Conservation (phyloP, 2,797 vertebrate species). For the Lithobates sylvaticus region DNA sequence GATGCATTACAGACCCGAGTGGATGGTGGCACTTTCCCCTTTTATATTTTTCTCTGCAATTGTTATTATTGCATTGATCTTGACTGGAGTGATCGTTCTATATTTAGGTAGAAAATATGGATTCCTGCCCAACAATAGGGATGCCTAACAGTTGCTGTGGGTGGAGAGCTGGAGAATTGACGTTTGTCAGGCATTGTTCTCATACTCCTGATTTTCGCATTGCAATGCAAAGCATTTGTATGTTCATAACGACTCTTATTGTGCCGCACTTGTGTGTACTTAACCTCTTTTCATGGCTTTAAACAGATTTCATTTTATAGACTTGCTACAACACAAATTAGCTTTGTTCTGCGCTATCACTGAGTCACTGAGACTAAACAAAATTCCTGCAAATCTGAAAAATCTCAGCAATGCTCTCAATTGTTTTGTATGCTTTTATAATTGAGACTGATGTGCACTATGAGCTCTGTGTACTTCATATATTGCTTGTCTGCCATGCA, state of each 20-base stretch:
- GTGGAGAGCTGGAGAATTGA: neutral
- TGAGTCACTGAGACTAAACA: neutral
- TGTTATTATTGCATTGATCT: neutral
- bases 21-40: neutral
- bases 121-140: neutral
- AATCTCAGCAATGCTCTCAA: neutral
- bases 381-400: neutral
- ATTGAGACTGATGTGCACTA: neutral
- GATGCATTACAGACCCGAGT: neutral
- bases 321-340: neutral
- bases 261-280: neutral
- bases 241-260: neutral
- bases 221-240: neutral
- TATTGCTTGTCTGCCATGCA: neutral
- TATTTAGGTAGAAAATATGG: neutral
- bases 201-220: neutral
- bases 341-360: neutral
- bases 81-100: neutral
- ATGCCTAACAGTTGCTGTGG: neutral
- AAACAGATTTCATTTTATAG: neutral
- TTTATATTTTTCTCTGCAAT: too few relatives aligned
- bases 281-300: neutral
- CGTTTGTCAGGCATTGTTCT: conserved; percentile 12
- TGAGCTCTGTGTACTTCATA: neutral
- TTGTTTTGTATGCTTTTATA: neutral